Base-by-base conservation (phyloP, 1,140 invertebrate genomes). In the Drosophila kurseongensis region DNA sequence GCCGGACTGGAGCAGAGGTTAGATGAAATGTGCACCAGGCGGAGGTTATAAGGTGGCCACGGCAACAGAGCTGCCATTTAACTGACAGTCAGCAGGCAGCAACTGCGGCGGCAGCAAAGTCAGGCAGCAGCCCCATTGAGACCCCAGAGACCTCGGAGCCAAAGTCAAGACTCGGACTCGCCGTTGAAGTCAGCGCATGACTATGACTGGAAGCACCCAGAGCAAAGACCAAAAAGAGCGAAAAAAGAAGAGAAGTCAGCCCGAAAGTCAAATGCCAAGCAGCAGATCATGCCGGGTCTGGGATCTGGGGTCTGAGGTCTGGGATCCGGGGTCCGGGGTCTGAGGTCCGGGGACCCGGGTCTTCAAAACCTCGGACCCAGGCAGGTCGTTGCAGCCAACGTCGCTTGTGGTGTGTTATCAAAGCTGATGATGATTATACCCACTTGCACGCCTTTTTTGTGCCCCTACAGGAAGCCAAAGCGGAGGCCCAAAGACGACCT, bases 361-460 rank as follows among this genome's bases (percentile, higher is more conserved):
- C 63, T 54, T 52, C 16, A 38, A 41, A 38, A 42, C 36, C 47
- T 66, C 47, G 72, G 72, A 84, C 69, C 60, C 82, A 69, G 83
- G 54, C 82, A 73, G 81, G 81, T 85, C 82, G 82, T 57, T 68
- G 71, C 78, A 57, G 52, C 65, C 78, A 74, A 72, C 82, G 66
- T 71, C 80, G 85, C 77, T 89, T 60, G 85, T 89, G 85, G 86
- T 90, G 85, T 90, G 85, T 90, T 90, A 90, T 90, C 85, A 90
- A 90, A 90, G 85, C 86, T 90, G 85, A 90, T 90, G 85, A 90
- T 90, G 86, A 90, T 90, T 90, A 90, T 90, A 90, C 86, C 85
- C 81, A 90, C 86, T 90, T 90, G 85, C 85, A 90, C 85, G 85
- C 85, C 86, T 90, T 90, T 90, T 82, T 89, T 78, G 62, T 80